phyloP scores from a whole-genome alignment of 2,888 invertebrate genomes.

The Drosophila algonquin region DNA sequence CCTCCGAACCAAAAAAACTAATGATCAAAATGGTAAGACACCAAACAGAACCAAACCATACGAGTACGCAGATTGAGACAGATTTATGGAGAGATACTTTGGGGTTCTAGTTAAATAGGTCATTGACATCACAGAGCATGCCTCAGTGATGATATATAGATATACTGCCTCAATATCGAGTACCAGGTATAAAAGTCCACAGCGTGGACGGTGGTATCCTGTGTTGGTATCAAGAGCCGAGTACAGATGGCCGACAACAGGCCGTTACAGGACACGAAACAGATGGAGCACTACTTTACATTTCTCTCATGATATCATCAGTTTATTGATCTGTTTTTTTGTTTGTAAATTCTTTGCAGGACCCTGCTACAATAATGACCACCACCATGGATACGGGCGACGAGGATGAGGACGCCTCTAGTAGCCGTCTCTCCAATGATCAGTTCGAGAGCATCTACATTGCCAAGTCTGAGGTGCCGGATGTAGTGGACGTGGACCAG shows the following conservation, averaged over 20 bases:
- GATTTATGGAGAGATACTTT: no score
- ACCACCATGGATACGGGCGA: not conserved
- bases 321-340: not conserved
- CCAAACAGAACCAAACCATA: not conserved
- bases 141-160: no score
- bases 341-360: slow-evolving; percentile 1
- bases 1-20: slow-evolving; percentile 50
- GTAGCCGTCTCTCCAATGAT: slow-evolving; percentile 2
- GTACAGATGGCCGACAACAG: no score
- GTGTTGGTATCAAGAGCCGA: no score
- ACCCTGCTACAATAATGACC: not conserved
- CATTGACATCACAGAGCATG: no score
- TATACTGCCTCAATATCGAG: no score
- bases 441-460: slow-evolving; percentile 45
- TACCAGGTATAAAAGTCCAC: no score
- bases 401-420: slow-evolving; percentile 4
- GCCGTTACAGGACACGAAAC: no score
- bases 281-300: no score
- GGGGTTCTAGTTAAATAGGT: no score
- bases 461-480: slow-evolving; percentile 46
- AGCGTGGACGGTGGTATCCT: no score
- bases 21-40: slow-evolving; percentile 54
- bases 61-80: no score
- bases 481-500: slow-evolving; percentile 20
- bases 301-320: not conserved